Base-by-base conservation (phyloP, 2,797 vertebrate species). In the Chloroceryle inda region DNA sequence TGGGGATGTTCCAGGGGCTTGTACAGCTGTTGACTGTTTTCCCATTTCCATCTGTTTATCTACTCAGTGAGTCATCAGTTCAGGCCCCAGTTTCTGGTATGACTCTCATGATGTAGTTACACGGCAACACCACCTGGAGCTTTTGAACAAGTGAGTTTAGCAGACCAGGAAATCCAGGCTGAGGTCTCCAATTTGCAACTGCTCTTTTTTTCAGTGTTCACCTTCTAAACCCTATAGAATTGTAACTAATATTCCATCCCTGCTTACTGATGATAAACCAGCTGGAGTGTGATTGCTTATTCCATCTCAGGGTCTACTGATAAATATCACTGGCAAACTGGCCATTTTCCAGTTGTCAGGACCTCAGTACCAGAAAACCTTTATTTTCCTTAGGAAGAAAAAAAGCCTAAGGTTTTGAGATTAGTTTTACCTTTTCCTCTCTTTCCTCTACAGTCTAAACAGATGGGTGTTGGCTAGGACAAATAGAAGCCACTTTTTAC, bases 211-310 rank as follows among this genome's bases (percentile, higher is more conserved):
- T 35, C 55, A n/a, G 55, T 23, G 33, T 64, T 74, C 44, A 26
- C 76, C 55, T 73, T 56, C 64, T 35, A 22, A 88, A 95, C 73
- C 38, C 71, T 75, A 50, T 76, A 44, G 56, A 92, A 84, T 73
- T 58, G 66, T 91, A 82, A 74, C 81, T 76, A 67, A 89, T 94
- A 91, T 82, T 77, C 86, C 76, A 82, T 53, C 90, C 55, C 74
- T 47, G 61, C 67, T 74, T 89, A 92, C 80, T 85, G 92, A 74
- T 79, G 61, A 85, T 62, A 69, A 96, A 91, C n/a, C 84, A 91
- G 92, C 91, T 95, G 83, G 86, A 83, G 83, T 87, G 76, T 38
- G 95, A 96, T 93, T 94, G 88, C 81, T 84, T 62, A 64, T 77
- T 96, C 66, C 72, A 87, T 85, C 90, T 91, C 92, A 86, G 80